phyloP scores from a whole-genome alignment of 2,113 vertebrate genomes.

The Semicossyphus pulcher region DNA sequence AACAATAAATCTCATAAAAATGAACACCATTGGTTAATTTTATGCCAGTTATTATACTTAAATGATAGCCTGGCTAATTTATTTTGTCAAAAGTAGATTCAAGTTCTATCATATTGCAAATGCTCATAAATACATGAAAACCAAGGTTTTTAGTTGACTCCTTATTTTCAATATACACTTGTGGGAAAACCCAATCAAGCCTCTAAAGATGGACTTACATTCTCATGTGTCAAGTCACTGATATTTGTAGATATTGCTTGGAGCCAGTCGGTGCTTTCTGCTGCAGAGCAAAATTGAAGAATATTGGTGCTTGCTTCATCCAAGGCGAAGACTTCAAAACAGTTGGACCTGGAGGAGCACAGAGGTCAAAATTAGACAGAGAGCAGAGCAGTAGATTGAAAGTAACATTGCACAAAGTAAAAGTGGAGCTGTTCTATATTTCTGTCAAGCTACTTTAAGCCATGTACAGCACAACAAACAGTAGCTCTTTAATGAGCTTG shows the following conservation, averaged over 20 bases:
- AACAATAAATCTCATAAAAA: too few relatives aligned
- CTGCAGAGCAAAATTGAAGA: conserved; percentile 92
- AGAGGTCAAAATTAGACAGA: conserved; percentile 59
- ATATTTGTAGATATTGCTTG: conserved; percentile 92
- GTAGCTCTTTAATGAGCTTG: background rate
- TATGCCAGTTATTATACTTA: too few relatives aligned
- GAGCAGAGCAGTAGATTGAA: conserved; percentile 9
- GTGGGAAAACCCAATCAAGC: background rate
- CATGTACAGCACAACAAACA: too few relatives aligned
- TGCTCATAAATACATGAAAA: background rate
- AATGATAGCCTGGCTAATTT: too few relatives aligned
- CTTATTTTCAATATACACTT: conserved; percentile 10
- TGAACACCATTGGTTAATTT: too few relatives aligned
- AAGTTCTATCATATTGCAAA: background rate
- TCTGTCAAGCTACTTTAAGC: too few relatives aligned
- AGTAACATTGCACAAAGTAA: conserved; percentile 5
- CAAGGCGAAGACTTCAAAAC: conserved; percentile 91
- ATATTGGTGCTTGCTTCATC: conserved; percentile 89
- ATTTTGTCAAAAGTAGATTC: background rate
- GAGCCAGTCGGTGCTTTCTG: conserved; percentile 94
- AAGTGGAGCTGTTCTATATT: background rate
- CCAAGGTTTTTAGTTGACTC: too few relatives aligned
- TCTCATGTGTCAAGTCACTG: conserved; percentile 89
- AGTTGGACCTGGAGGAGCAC: conserved; percentile 86
- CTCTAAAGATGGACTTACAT: conserved; percentile 83